Evolutionary conservation across 2,113 vertebrate species (phyloP).

Genomic region (Grallaria varia): DNA sequence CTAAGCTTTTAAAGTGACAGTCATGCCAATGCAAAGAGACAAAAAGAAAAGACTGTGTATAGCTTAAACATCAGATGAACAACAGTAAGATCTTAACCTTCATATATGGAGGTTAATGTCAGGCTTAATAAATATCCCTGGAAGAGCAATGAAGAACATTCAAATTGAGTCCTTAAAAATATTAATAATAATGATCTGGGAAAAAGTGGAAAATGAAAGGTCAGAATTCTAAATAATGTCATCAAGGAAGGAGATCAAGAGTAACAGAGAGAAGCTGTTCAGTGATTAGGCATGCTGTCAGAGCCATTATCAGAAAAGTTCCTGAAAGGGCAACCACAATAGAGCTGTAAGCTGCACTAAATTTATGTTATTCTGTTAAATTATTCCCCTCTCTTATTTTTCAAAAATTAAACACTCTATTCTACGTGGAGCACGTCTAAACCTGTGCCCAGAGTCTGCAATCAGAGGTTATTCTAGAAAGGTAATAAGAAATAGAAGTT

Average conservation of each 20-base stretch:
- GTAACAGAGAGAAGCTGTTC: background rate
- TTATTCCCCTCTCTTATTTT: background rate
- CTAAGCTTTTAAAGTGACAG: background rate
- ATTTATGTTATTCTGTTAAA: slow-evolving; percentile 1
- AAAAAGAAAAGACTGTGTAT: background rate
- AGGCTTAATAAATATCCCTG: background rate
- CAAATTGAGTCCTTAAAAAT: background rate
- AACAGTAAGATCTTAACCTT: background rate
- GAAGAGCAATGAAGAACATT: background rate
- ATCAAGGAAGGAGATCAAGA: background rate
- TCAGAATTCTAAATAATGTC: slow-evolving; percentile 11
- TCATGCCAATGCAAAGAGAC: background rate
- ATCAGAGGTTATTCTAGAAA: background rate
- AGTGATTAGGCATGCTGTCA: background rate
- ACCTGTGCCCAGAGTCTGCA: background rate
- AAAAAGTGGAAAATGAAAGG: background rate
- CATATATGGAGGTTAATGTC: background rate
- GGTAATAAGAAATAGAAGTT: background rate
- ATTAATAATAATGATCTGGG: background rate
- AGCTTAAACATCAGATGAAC: background rate
- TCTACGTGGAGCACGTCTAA: background rate
- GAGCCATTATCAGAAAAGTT: background rate
- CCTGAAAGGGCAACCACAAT: slow-evolving; percentile 1
- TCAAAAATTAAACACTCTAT: background rate
- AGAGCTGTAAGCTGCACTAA: background rate